Evolutionary conservation across 1,140 invertebrate genomes (phyloP), one percentile per base, ranked within the genome.

Genomic region (Apis cerana): DNA sequence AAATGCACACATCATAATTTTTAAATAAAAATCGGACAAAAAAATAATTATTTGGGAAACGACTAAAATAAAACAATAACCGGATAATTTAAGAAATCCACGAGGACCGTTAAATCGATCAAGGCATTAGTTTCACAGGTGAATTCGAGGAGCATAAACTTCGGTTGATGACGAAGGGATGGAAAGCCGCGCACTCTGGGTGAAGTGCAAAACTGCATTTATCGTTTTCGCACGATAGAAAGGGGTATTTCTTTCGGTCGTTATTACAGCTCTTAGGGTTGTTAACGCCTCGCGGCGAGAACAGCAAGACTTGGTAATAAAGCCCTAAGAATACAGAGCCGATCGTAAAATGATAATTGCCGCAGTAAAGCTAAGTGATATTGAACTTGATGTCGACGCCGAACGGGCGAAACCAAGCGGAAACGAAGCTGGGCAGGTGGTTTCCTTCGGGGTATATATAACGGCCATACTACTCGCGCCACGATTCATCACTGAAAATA

Each of bases 271-370:
- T 91, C 89, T 91, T 86, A 90, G 89, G 75, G 90, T 91, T 93
- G 92, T 92, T 93, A 92, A 93, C 91, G 88, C 89, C 72, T 89
- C 90, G 88, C 88, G 85, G 91, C 89, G 87, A 90, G 82, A 91
- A 82, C 78, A 65, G 70, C 82, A 82, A 88, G 91, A 81, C 88
- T 76, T 80, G 85, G 91, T 91, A 93, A 93, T 93, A 93, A 94
- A 93, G 90, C 89, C 89, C 89, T 93, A 93, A 94, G 92, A 93
- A 92, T 93, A 93, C 93, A 92, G 89, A 88, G 88, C 88, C 85
- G 92, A 94, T 94, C 93, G 92, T 94, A 92, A 93, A 94, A 94
- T 93, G 91, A 93, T 94, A 94, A 94, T 94, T 93, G 92, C 92
- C 83, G 90, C 86, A 87, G 88, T 94, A 92, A 94, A 93, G 87